Base-by-base conservation (phyloP, 2,113 vertebrate genomes). In the Leptodactylus fuscus region DNA sequence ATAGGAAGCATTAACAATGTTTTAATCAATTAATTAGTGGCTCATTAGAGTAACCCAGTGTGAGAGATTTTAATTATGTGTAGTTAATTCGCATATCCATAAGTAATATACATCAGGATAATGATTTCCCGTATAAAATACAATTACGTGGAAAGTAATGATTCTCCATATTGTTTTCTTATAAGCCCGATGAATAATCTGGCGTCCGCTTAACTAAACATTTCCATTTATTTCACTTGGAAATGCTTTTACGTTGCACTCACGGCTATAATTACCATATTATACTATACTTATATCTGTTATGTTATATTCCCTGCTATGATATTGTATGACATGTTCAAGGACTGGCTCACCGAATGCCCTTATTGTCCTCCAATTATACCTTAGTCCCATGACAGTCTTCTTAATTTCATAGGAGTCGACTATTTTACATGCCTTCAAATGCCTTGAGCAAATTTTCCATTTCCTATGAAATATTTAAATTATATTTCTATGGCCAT, bases 21-120 rank as follows among this genome's bases (percentile, higher is more conserved):
- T 41, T 85, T 85, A 78, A 65, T 85, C 71, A 85, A 85, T 85
- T 71, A 85, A 85, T 85, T 80, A 85, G 53, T 18, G 58, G 46
- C 69, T 78, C 74, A 70, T 85, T 80, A 85, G 65, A 13, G 34
- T 24, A 71, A 85, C 49, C 5, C 76, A 85, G 36, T 85, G 62
- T 53, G 83, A 79, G 75, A 24, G 55, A 58, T 69, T 67, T 85
- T 85, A 85, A 85, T 85, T 85, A 85, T 85, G 76, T 58, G 32
- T 70, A 44, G 65, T 80, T 80, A 69, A 80, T 85, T 58, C 76
- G n/a, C 16, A 32, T 79, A 71, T 71, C 67, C 83, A 49, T 85
- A 85, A 67, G 80, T 69, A 41, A 49, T 67, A 85, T 80, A 79
- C 44, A 85, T 85, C 76, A 80, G 71, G 62, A 80, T 85, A 85